Evolutionary conservation across 2,888 invertebrate species (phyloP), one percentile per base, ranked within the genome.

Genomic region (Dendrolimus houi): DNA sequence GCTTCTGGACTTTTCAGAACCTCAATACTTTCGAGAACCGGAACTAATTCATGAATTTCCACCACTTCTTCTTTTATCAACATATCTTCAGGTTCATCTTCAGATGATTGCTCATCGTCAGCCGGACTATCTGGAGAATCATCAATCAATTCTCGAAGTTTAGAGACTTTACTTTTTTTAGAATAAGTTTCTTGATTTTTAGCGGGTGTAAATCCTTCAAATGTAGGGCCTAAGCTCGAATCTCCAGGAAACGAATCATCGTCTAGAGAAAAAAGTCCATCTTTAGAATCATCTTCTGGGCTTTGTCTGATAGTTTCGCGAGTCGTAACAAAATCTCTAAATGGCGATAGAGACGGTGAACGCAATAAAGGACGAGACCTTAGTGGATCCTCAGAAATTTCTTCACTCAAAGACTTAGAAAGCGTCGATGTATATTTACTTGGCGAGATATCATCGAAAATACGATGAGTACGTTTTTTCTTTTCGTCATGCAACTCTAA

Each of bases 401-500:
- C 93, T 87, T 93, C 93, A 56, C 92, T 91, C 41, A 89, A 67
- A 0, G 87, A 88, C 57, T 91, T 91, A 0, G 89, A 83, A 17
- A 88, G 61, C 1, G 89, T 78, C 3, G 86, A 87, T 1, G 88
- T 83, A 60, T 90, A 88, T 75, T 91, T 91, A 60, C 85, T 87
- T 0, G 89, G 91, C 1, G 91, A 91, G 57, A 90, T 87, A 56
- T 91, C 91, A 61, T 92, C 92, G 60, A 91, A 91, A 59, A 91
- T 87, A 53, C 91, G 81, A 72, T 91, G 88, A 41, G 86, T 83
- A 55, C 90, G 81, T 65, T 89, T 91, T 69, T 91, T 91, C 68
- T 91, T 91, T 65, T 91, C 87, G 68, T 92, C 86, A 58, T 95
- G 92, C 9, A 94, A 92, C 81, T 96, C 96, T 66, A 96, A 93